Conservation (phyloP, 37 sponge, comb jelly and placozoan genomes). For the Halisarca cf. caerulea region DNA sequence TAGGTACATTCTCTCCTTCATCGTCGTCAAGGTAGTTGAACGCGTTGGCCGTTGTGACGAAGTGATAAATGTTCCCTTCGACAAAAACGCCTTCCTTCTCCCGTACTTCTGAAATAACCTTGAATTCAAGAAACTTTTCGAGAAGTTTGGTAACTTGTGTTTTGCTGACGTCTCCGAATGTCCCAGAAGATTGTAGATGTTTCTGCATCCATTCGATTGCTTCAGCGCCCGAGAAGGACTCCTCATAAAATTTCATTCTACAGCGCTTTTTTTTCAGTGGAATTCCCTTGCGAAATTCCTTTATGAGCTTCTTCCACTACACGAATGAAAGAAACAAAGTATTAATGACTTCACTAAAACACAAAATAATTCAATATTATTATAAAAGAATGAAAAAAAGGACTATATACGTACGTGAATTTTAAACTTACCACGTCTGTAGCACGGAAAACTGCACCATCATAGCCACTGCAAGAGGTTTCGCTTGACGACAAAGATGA, state of each 20-base stretch:
- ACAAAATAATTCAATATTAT: no score
- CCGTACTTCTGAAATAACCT: constrained; percentile 58
- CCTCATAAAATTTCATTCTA: constrained; percentile 46
- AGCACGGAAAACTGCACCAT: no score
- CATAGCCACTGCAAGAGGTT: no score
- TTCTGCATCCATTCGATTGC: constrained; percentile 65
- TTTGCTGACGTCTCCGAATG: constrained; percentile 30
- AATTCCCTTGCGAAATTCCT: constrained; percentile 54
- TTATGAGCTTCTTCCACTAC: constrained; percentile 65
- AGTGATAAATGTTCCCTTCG: constrained; percentile 46
- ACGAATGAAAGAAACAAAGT: neutral
- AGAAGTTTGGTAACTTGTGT: constrained; percentile 53
- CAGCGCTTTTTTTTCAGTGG: constrained; percentile 36
- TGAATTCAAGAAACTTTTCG: constrained; percentile 53
- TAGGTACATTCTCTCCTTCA: neutral
- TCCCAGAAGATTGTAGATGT: constrained; percentile 38
- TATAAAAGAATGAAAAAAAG: no score
- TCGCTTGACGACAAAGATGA: no score
- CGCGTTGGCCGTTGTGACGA: constrained; percentile 56
- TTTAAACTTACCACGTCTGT: no score
- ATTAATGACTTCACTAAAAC: no score
- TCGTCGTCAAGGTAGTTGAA: constrained; percentile 49
- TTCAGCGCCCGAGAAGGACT: constrained; percentile 66
- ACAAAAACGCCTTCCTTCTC: constrained; percentile 13
- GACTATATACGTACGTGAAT: no score